Percentiles rank a stretch among this genome's conserved stretches.
Conservation (phyloP, 2,113 vertebrate genomes). For the Sterrhoptilus dennistouni region DNA sequence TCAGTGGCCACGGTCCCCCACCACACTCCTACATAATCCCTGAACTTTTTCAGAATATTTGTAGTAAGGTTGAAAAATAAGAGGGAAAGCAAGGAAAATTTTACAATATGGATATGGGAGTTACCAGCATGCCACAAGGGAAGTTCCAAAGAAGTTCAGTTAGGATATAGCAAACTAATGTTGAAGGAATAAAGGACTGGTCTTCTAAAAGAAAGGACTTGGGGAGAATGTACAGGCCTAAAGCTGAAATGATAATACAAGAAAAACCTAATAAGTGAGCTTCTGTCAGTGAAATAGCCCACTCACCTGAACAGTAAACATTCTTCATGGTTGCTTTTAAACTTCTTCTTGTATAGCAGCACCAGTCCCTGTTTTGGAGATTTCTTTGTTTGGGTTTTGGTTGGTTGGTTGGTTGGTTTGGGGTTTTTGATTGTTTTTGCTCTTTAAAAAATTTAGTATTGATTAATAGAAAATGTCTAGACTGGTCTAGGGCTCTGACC, state of each 20-base stretch:
- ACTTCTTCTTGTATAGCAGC: rapidly evolving
- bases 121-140: not conserved
- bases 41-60: not conserved
- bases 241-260: not conserved
- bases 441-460: not conserved
- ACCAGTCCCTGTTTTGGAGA: not conserved
- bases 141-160: not conserved
- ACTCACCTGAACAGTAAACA: not conserved
- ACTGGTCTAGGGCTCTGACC: not conserved
- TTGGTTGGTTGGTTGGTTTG: not conserved
- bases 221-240: not conserved
- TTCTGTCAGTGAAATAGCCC: not conserved
- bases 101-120: not conserved
- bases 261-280: not conserved
- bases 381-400: not conserved
- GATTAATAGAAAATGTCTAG: not conserved
- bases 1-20: not conserved
- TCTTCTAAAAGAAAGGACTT: not conserved
- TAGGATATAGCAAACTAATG: not conserved
- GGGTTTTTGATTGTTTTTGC: rapidly evolving
- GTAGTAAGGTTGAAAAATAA: not conserved
- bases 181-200: not conserved
- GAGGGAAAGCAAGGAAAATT: not conserved
- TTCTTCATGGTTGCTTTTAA: not conserved
- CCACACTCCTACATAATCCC: not conserved